These are phyloP conservation scores for Periophthalmodon schlosseri DNA, from an alignment of 2,113 vertebrate species.

Conservation along the genomic window DNA sequence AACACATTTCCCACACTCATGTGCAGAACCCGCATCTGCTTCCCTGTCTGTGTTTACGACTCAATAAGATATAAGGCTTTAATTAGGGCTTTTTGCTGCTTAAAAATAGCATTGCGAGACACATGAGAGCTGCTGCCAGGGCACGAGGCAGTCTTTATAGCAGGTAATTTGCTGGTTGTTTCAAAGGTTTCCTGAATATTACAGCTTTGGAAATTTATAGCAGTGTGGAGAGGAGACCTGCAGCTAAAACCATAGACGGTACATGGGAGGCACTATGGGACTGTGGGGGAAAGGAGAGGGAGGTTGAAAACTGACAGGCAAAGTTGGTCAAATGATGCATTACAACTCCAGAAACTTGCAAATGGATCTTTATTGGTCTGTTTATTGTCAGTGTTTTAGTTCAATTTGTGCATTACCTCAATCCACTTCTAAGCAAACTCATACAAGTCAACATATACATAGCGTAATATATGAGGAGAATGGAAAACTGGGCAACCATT, in stretches of 20 bases:
- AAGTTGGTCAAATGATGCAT: neutral
- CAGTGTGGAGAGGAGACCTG: constrained; percentile 44
- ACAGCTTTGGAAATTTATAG: constrained; percentile 67
- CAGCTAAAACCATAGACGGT: constrained; percentile 45
- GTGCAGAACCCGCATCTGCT: constrained; percentile 41
- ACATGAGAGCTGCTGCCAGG: constrained; percentile 43
- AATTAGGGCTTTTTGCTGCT: constrained; percentile 58
- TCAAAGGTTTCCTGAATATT: constrained; percentile 74
- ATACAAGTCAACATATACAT: too few species aligned
- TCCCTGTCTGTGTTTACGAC: constrained; percentile 70
- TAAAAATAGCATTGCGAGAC: constrained; percentile 60
- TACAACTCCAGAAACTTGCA: neutral
- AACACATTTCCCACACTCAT: constrained; percentile 16
- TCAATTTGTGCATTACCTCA: neutral
- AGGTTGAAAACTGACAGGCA: neutral
- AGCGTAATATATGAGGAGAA: neutral
- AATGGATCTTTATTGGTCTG: neutral
- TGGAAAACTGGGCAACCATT: too few species aligned
- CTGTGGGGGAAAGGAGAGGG: neutral
- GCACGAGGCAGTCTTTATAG: constrained; percentile 70
- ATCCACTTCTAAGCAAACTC: neutral
- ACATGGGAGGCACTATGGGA: neutral
- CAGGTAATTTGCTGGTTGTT: constrained; percentile 77
- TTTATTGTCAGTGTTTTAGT: neutral
- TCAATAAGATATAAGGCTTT: constrained; percentile 73